Conservation (phyloP, 2,888 invertebrate genomes). For the Cheilosia pagana region DNA sequence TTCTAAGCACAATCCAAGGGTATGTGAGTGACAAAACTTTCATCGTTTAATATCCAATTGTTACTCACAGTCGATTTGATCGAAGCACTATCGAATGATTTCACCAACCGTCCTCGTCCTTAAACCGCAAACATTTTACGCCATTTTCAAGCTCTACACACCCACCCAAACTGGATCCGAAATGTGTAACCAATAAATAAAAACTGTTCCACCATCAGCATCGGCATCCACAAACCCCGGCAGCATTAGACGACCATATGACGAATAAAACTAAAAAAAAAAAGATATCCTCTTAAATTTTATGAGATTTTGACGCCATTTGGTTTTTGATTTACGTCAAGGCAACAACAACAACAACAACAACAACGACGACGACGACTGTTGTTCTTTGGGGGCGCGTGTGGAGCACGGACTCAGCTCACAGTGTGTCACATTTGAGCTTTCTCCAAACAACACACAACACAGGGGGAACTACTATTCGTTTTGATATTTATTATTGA, state of each 20-base stretch:
- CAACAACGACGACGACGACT: constrained; percentile 1
- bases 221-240: constrained; percentile 10
- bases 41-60: constrained; percentile 30
- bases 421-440: constrained; percentile 11
- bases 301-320: constrained; percentile 71
- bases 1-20: constrained; percentile 10
- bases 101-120: not conserved
- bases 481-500: constrained; percentile 8
- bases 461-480: constrained; percentile 11
- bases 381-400: not conserved
- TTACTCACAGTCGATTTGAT: constrained; percentile 54
- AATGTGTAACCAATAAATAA: constrained; percentile 65
- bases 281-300: constrained; percentile 63
- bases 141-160: constrained; percentile 36
- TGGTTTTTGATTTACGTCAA: constrained; percentile 68
- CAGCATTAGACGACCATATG: constrained; percentile 65
- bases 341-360: constrained; percentile 38
- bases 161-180: constrained; percentile 34
- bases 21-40: constrained; percentile 34
- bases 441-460: not conserved
- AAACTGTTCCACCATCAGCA: constrained; percentile 31
- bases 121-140: constrained; percentile 40
- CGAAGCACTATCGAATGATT: constrained; percentile 41
- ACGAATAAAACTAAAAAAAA: constrained; percentile 63
- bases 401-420: not conserved